These are phyloP conservation scores for Sceloporus undulatus DNA, from an alignment of 2,113 vertebrate species.

Conservation along the genomic window DNA sequence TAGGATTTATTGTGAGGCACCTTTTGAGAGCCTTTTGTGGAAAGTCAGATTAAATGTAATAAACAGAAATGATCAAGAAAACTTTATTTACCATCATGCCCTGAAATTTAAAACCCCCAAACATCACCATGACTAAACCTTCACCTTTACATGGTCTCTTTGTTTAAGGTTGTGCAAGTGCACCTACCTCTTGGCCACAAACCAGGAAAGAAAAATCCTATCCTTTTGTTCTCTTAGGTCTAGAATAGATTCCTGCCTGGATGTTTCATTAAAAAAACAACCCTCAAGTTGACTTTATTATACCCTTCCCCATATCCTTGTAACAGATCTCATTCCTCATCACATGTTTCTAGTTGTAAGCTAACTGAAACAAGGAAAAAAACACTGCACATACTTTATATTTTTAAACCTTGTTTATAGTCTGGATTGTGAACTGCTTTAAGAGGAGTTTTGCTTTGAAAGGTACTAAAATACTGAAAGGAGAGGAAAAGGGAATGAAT, in stretches of 20 bases:
- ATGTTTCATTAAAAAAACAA: constrained; percentile 31
- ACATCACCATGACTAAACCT: constrained; percentile 2
- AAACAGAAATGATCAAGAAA: neutral
- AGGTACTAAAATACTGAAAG: too few species aligned
- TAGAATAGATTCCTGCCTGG: constrained; percentile 21
- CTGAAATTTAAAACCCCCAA: neutral
- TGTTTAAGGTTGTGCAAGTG: constrained; percentile 26
- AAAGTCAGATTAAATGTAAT: too few species aligned
- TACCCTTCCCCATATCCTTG: neutral
- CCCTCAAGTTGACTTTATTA: neutral
- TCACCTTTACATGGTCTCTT: neutral
- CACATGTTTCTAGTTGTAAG: constrained; percentile 3
- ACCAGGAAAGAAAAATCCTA: constrained; percentile 46
- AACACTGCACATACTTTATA: too few species aligned
- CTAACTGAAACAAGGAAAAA: neutral
- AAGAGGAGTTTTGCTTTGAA: too few species aligned
- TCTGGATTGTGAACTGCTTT: too few species aligned
- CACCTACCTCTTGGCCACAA: neutral
- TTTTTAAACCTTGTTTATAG: too few species aligned
- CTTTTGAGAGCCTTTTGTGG: neutral
- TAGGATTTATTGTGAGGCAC: neutral
- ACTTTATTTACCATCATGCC: neutral
- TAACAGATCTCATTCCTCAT: neutral
- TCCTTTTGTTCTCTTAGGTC: constrained; percentile 51
- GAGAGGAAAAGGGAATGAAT: too few species aligned